phyloP scores from a whole-genome alignment of 2,888 invertebrate species.

The Mythimna pallens region DNA sequence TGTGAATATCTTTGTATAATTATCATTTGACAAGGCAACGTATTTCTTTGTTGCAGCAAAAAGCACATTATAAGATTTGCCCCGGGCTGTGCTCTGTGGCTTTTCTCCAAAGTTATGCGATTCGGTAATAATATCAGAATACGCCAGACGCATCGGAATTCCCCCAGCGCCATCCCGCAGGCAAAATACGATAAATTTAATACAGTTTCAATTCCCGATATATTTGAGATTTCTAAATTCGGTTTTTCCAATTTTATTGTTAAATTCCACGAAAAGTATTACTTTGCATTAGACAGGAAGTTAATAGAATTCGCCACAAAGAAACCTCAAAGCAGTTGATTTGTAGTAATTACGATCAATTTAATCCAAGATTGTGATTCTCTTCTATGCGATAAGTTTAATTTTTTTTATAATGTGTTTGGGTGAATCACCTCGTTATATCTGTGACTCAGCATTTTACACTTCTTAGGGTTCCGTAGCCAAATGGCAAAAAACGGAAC shows the following conservation, averaged over 20 bases:
- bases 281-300: slow-evolving; percentile 11
- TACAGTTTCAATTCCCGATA: slow-evolving; percentile 25
- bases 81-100: slow-evolving; percentile 9
- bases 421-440: slow-evolving; percentile 3
- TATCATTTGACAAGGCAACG: neutral
- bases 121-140: slow-evolving; percentile 44
- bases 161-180: slow-evolving; percentile 42
- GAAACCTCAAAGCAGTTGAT: neutral
- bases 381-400: neutral
- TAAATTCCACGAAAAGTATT: slow-evolving; percentile 5
- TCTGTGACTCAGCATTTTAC: slow-evolving; percentile 21
- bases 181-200: slow-evolving; percentile 44
- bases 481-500: too few species aligned
- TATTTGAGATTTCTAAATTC: slow-evolving; percentile 6
- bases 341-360: neutral
- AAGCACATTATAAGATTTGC: slow-evolving; percentile 8
- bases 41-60: slow-evolving; percentile 10
- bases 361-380: neutral
- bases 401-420: neutral
- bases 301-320: slow-evolving; percentile 3
- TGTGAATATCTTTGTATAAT: slow-evolving; percentile 7
- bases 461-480: too few species aligned
- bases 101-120: slow-evolving; percentile 41
- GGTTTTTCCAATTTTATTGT: slow-evolving; percentile 13
- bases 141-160: slow-evolving; percentile 50